phyloP scores from a whole-genome alignment of 2,888 invertebrate species.

The Drosophila meridionalis region DNA sequence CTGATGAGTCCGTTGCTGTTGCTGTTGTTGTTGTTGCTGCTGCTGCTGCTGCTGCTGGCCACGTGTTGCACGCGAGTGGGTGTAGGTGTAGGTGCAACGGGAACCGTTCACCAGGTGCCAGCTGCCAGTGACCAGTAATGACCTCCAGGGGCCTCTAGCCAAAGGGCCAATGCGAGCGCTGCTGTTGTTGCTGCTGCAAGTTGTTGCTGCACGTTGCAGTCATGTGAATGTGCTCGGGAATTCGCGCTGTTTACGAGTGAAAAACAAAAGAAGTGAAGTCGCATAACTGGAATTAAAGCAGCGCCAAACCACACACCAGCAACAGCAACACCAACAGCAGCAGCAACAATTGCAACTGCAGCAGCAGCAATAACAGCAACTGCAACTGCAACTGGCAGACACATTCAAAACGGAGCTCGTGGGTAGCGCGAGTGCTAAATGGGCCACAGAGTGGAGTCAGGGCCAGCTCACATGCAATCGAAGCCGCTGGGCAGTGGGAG shows the following conservation, averaged over 20 bases:
- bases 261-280: constrained; percentile 74
- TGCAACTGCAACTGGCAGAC: constrained; percentile 31
- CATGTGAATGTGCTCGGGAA: constrained; percentile 74
- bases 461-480: constrained; percentile 70
- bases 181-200: constrained; percentile 25
- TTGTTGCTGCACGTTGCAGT: constrained; percentile 40
- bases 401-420: constrained; percentile 65
- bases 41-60: constrained; percentile 37
- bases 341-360: constrained; percentile 15
- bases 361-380: constrained; percentile 31
- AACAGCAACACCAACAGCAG: constrained; percentile 23
- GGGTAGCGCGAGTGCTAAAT: constrained; percentile 76
- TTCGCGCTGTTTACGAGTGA: constrained; percentile 69
- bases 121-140: constrained; percentile 74
- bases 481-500: constrained; percentile 49
- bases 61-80: constrained; percentile 69
- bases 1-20: constrained; percentile 25
- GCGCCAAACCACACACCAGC: constrained; percentile 63
- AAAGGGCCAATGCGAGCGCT: constrained; percentile 54
- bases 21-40: constrained; percentile 21
- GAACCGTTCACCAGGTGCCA: constrained; percentile 52
- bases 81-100: constrained; percentile 35
- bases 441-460: constrained; percentile 57
- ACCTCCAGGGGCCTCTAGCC: constrained; percentile 48
- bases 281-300: constrained; percentile 79